Evolutionary conservation across 2,113 vertebrate genomes (phyloP), one percentile per base, ranked within the genome.

Genomic region (Crotalus helleri): DNA sequence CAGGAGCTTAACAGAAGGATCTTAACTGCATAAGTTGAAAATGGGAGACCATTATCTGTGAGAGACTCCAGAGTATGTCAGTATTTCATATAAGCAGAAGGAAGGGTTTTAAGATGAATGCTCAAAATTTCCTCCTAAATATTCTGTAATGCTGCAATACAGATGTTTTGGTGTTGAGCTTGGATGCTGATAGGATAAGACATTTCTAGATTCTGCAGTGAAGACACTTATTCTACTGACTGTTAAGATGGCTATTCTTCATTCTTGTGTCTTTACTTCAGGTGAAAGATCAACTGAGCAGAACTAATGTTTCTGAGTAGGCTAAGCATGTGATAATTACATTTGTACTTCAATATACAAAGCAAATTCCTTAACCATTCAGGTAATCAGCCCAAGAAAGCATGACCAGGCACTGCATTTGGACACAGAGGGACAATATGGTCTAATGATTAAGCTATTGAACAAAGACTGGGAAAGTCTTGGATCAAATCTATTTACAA

Each of bases 51-150:
- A 33, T n/a, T 19, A 81, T 19, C 5, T 39, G n/a, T 81, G 69
- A 81, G n/a, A 81, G 69, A 39, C 69, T 81, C 1, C 17, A 39
- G 69, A 46, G 58, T 46, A 3, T 0, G 0, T 54, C 0, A 0
- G 74, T 33, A 2, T 90, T 39, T 64, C 59, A 0, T 0, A 33
- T 7, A 0, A 0, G 8, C 3, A 88, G 54, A n/a, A 91, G 4
- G 3, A 87, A 11, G 9, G 59, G 26, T 12, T 61, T 86, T 44
- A 24, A 15, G 58, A 39, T 55, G 53, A 64, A 87, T 69, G 9
- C 2, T 11, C 0, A 5, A 57, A n/a, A 44, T 53, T 1, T 57
- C 12, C 87, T 89, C 19, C 54, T 91, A 54, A 49, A 89, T 24
- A 23, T 51, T 87, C 17, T 39, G 4, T 24, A 64, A 24, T 24